Evolutionary conservation across 2,113 vertebrate genomes (phyloP).

Genomic region (Lanius collurio): DNA sequence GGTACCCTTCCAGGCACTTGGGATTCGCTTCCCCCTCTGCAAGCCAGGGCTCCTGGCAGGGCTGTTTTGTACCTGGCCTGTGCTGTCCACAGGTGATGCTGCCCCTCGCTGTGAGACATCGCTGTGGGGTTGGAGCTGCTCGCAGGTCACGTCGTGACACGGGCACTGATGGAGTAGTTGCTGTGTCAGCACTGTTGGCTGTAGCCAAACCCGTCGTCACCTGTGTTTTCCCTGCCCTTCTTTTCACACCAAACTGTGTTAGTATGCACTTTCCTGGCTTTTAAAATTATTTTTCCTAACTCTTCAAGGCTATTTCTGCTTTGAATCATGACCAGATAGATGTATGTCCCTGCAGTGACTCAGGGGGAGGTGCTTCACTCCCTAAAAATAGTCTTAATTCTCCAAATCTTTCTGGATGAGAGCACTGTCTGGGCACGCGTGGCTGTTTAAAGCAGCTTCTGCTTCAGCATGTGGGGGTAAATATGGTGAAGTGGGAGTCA

Average conservation of each 20-base stretch:
- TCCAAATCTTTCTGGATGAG: neutral
- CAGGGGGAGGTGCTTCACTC: neutral
- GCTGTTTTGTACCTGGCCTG: neutral
- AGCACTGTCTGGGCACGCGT: neutral
- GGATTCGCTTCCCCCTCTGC: accelerated
- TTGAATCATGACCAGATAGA: neutral
- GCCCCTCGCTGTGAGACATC: neutral
- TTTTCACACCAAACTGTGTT: neutral
- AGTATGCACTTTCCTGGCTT: neutral
- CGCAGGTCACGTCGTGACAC: accelerated
- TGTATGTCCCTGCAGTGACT: neutral
- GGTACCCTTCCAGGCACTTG: neutral
- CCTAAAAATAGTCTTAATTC: slow-evolving; percentile 34
- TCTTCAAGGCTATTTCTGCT: neutral
- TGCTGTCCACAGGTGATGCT: neutral
- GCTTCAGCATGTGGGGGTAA: neutral
- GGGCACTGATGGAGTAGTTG: neutral
- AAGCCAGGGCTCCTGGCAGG: neutral
- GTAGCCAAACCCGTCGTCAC: accelerated
- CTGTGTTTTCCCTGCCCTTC: neutral
- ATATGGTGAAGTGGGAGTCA: neutral
- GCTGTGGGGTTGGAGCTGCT: neutral
- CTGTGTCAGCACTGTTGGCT: neutral
- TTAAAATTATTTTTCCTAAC: neutral
- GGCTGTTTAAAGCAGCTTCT: neutral